phyloP scores from a whole-genome alignment of 2,888 invertebrate genomes.

The Neoascia interrupta region DNA sequence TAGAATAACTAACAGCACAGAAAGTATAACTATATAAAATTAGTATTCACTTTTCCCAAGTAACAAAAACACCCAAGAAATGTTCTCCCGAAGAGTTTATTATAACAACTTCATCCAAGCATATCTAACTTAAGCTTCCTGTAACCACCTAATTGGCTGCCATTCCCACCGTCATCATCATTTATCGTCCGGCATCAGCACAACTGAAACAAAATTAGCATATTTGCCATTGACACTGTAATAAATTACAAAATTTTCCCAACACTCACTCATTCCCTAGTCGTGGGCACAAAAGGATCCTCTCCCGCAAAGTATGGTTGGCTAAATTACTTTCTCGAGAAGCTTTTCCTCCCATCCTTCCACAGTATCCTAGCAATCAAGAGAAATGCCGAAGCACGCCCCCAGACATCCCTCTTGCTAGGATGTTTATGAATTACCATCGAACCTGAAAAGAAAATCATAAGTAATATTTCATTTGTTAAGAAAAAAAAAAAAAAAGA shows the following conservation, averaged over 20 bases:
- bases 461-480: constrained; percentile 64
- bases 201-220: constrained; percentile 62
- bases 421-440: constrained; percentile 63
- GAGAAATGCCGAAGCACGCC: constrained; percentile 44
- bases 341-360: constrained; percentile 17
- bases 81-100: constrained; percentile 2
- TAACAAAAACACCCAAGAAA: neutral
- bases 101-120: constrained; percentile 37
- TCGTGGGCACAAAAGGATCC: constrained; percentile 22
- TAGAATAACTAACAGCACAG: no score
- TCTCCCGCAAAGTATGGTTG: constrained; percentile 7
- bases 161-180: constrained; percentile 48
- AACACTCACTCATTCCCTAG: neutral
- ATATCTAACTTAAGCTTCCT: constrained; percentile 36
- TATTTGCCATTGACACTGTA: constrained; percentile 65
- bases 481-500: constrained; percentile 29
- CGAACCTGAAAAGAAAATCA: constrained; percentile 55
- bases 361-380: constrained; percentile 36
- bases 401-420: constrained; percentile 1
- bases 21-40: no score
- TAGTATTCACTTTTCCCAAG: no score
- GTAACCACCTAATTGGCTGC: constrained; percentile 40
- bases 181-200: constrained; percentile 58
- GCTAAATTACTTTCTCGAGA: constrained; percentile 27
- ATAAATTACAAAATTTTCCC: constrained; percentile 55